Percentiles rank a stretch among this genome's conserved stretches.
Evolutionary conservation across 2,888 invertebrate genomes (phyloP).

Genomic region (Athalia circularis): DNA sequence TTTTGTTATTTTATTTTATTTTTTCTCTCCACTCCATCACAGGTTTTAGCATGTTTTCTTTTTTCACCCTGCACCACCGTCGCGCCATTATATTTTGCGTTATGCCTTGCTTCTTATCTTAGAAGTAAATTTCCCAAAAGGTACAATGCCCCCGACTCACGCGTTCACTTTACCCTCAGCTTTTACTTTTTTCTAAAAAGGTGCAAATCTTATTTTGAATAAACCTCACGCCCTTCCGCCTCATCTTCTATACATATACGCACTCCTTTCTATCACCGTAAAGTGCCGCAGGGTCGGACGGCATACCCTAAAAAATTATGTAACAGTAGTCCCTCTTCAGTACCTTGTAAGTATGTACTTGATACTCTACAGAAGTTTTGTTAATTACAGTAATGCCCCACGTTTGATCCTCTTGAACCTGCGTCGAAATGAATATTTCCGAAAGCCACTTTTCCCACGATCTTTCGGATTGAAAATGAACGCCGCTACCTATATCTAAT

Average conservation of each 20-base stretch:
- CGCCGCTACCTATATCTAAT: background rate
- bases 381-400: constrained; percentile 33
- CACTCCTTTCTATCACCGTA: too few relatives aligned
- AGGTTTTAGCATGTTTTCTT: constrained; percentile 16
- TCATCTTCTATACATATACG: too few relatives aligned
- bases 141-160: background rate
- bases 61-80: background rate
- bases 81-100: background rate
- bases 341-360: background rate
- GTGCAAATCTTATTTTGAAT: too few relatives aligned
- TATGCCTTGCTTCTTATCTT: constrained; percentile 17
- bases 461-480: constrained; percentile 18
- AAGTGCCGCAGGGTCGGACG: background rate
- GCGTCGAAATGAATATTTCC: background rate
- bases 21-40: constrained; percentile 15
- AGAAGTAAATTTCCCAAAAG: constrained; percentile 17
- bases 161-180: background rate
- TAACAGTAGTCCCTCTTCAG: background rate
- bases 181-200: too few relatives aligned
- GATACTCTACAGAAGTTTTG: constrained; percentile 8
- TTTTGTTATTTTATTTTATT: constrained; percentile 17
- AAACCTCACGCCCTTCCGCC: too few relatives aligned
- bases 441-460: background rate
- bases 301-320: background rate
- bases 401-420: constrained; percentile 21